Evolutionary conservation across 2,113 vertebrate species (phyloP), one percentile per base, ranked within the genome.

Genomic region (Egretta garzetta): DNA sequence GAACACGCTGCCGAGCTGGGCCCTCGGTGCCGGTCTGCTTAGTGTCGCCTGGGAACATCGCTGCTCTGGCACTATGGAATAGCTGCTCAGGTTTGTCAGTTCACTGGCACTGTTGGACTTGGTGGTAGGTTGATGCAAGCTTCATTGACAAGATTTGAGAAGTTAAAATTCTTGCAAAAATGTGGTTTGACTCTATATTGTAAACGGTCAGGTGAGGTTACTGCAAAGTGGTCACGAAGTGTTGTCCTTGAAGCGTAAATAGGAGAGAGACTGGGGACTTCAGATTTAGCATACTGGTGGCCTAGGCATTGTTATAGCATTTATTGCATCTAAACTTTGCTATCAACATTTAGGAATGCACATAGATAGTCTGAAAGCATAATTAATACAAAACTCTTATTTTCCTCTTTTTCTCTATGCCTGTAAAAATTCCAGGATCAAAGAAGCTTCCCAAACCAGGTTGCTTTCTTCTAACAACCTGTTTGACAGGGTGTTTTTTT

Each of bases 171-270:
- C 9, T 53, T 70, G 43, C 30, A 4, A 4, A 76, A 49, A 8
- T 39, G 30, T 53, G 59, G 9, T 37, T 66, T 80, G 62, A 10
- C 10, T 8, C 0, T 27, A 6, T 12, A 0, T 9, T 24, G 18
- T 32, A 5, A 20, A 0, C 4, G 30, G 22, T 60, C 66, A 20
- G 58, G 33, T 77, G 70, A 59, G 45, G 18, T 63, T 53, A 3
- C 27, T 26, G 24, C 49, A 18, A 15, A 0, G 7, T 2, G 35
- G 58, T 53, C 43, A 1, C 35, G 20, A 10, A 58, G 12, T 18
- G 35, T 14, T 53, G 64, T 45, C 33, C 14, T 21, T n/a, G 20
- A 4, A 4, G 7, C 2, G 24, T 53, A 17, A 56, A 24, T 60
- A 5, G 7, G 45, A 75, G 41, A 24, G 37, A 5, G 22, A 6